Percentiles rank a stretch among this genome's conserved stretches.
Conservation (phyloP, 1,140 invertebrate genomes). For the Stegodyphus dumicola region DNA sequence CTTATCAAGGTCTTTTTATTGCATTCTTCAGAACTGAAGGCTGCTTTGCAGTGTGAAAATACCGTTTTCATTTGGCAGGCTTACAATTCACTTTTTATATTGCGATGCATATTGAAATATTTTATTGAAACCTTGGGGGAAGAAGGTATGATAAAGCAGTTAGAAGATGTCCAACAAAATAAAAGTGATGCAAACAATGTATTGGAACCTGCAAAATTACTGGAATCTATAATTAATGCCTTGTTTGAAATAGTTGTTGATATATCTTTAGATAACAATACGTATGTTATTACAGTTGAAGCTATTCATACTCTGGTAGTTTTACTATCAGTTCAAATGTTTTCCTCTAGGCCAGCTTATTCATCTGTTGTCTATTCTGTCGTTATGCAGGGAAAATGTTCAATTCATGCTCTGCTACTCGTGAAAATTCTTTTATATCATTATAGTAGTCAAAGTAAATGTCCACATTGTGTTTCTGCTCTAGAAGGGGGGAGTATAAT, state of each 20-base stretch:
- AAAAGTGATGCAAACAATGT: slow-evolving; percentile 24
- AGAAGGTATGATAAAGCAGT: slow-evolving; percentile 71
- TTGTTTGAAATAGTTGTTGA: slow-evolving; percentile 82
- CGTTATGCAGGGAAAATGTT: slow-evolving; percentile 72
- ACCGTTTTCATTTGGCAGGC: slow-evolving; percentile 94
- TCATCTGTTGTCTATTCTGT: slow-evolving; percentile 75
- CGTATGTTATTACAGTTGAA: slow-evolving; percentile 89
- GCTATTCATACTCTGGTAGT: slow-evolving; percentile 87
- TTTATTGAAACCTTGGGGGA: slow-evolving; percentile 77
- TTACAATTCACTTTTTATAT: slow-evolving; percentile 92
- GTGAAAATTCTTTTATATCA: slow-evolving; percentile 83
- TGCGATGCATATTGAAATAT: slow-evolving; percentile 89
- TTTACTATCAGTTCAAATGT: slow-evolving; percentile 89
- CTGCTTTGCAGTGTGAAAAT: slow-evolving; percentile 87
- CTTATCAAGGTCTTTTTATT: slow-evolving; percentile 86
- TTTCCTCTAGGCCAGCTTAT: slow-evolving; percentile 76
- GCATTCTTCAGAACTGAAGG: slow-evolving; percentile 82
- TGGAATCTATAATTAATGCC: slow-evolving; percentile 66
- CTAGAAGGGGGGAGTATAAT: slow-evolving; percentile 78
- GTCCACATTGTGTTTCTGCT: slow-evolving; percentile 76
- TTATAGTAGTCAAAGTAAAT: slow-evolving; percentile 80
- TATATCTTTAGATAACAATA: slow-evolving; percentile 78
- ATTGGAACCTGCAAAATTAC: slow-evolving; percentile 55
- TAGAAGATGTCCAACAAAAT: slow-evolving; percentile 65
- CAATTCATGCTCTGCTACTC: slow-evolving; percentile 78